phyloP scores from a whole-genome alignment of 2,888 invertebrate species.

The Lordiphosa fenestrarum region DNA sequence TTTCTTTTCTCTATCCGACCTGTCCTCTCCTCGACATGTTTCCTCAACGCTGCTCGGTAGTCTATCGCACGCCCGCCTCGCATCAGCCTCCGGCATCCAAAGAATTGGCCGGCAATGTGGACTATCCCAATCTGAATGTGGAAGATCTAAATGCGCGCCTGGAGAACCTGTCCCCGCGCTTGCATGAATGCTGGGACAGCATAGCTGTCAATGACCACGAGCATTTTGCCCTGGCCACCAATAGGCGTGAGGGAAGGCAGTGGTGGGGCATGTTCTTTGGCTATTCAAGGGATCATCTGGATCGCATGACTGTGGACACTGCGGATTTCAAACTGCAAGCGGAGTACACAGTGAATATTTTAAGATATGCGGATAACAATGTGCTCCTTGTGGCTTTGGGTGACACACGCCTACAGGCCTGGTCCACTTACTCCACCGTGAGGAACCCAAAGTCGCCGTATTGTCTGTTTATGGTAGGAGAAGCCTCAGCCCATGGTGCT shows the following conservation, averaged over 20 bases:
- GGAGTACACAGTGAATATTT: slow-evolving; percentile 68
- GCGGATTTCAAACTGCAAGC: slow-evolving; percentile 70
- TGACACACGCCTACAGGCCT: slow-evolving; percentile 74
- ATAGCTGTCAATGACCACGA: slow-evolving; percentile 63
- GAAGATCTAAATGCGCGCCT: slow-evolving; percentile 76
- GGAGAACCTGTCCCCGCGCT: slow-evolving; percentile 66
- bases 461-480: slow-evolving; percentile 75
- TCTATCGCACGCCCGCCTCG: slow-evolving; percentile 66
- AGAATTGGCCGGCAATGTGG: slow-evolving; percentile 65
- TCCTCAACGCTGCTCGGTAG: slow-evolving; percentile 61
- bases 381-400: slow-evolving; percentile 74
- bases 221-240: slow-evolving; percentile 70
- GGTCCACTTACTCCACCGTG: slow-evolving; percentile 77
- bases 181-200: slow-evolving; percentile 77
- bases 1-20: neutral
- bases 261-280: slow-evolving; percentile 78
- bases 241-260: slow-evolving; percentile 72
- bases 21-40: slow-evolving; percentile 53
- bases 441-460: slow-evolving; percentile 65
- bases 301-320: slow-evolving; percentile 48
- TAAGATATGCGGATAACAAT: slow-evolving; percentile 71
- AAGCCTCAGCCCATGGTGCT: slow-evolving; percentile 69
- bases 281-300: slow-evolving; percentile 50
- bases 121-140: slow-evolving; percentile 79
- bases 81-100: slow-evolving; percentile 74